A percentile compares a stretch with the other conserved stretches of the same genome.
phyloP scores from a whole-genome alignment of 1,140 invertebrate species.

The Zaprionus tsacasi region DNA sequence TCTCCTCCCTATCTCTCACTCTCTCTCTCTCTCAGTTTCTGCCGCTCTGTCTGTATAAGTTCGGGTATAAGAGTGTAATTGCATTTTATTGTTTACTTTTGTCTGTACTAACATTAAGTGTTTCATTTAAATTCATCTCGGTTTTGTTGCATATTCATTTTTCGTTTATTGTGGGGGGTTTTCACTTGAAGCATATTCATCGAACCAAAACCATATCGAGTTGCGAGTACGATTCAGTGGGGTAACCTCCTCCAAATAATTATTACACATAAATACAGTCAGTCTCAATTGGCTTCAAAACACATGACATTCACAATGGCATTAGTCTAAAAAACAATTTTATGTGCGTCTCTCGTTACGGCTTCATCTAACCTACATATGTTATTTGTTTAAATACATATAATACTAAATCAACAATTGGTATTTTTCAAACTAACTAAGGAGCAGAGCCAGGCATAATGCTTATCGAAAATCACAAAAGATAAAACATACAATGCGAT shows the following conservation, averaged over 20 bases:
- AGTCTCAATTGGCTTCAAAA: constrained; percentile 78
- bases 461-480: constrained; percentile 24
- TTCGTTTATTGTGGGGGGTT: constrained; percentile 38
- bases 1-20: neutral
- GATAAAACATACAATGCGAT: neutral
- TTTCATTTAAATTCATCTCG: constrained; percentile 44
- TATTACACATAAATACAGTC: constrained; percentile 79
- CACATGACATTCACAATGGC: constrained; percentile 78
- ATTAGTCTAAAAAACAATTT: constrained; percentile 78
- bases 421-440: neutral
- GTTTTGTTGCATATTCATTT: constrained; percentile 18
- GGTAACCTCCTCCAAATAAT: constrained; percentile 49
- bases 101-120: constrained; percentile 42
- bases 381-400: neutral
- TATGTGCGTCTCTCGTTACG: constrained; percentile 56
- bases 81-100: constrained; percentile 41
- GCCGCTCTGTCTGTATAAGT: constrained; percentile 25
- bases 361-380: constrained; percentile 7
- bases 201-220: constrained; percentile 32
- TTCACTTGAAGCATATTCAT: constrained; percentile 47
- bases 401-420: neutral
- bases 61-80: constrained; percentile 47
- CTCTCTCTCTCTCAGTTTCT: neutral
- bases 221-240: constrained; percentile 11
- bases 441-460: neutral